Base-by-base conservation (phyloP, 2,888 invertebrate species). In the Orchesella flavescens region DNA sequence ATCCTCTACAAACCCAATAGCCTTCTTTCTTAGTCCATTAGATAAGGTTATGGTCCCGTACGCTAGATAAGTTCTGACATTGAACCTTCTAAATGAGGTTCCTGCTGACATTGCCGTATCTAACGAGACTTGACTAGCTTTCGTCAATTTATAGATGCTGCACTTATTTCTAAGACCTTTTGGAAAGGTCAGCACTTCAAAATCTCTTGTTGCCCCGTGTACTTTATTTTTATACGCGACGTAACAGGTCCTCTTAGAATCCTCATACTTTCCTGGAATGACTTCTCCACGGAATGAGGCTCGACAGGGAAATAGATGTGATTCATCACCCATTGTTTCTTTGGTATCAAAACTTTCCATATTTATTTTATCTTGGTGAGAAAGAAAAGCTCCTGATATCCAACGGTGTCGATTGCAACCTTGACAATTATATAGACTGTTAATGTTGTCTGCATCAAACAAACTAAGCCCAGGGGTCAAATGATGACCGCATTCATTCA, bases 341-440 rank as follows among this genome's bases (percentile, higher is more conserved):
- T 19, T 17, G 5, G 3, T n/a, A 1, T 17, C 57, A n/a, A 71
- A 57, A 17, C 17, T 13, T 17, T 57, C 15, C 34, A 71, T 10
- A 24, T 17, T 24, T 15, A 3, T 17, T 44, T n/a, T 71, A 17
- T 71, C 55, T 15, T 2, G 55, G 13, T 53, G 9, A n/a, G 55
- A 24, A 19, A 71, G 34, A 3, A 9, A n/a, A 1, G 34, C 55
- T 13, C 15, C 17, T 17, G 21, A 13, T 0, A 21, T 21, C 73
- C 73, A 73, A 15, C 73, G 23, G 24, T 73, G 73, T 12, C 63
- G 63, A 17, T 34, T n/a, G 21, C 74, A 74, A 23, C 59, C 77
- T 77, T 69, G 57, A 21, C 79, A 79, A 13, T 59, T 44, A 23
- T 79, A 79, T 10, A 79, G 43, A 0, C 46, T 17, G 23, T 79